Base-by-base conservation (phyloP, 1,140 invertebrate species). In the Dolichoris vasculosae region DNA sequence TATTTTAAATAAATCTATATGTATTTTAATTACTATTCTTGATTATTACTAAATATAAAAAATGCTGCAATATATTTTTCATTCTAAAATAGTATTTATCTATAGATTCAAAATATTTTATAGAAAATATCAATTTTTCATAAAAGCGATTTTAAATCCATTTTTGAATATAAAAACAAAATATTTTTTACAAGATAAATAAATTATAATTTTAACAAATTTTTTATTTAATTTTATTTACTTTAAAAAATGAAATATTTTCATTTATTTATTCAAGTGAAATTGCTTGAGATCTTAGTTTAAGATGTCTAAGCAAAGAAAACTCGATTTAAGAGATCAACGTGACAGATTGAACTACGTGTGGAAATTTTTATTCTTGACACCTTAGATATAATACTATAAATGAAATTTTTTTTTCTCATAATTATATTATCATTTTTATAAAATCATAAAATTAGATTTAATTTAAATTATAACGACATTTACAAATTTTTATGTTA, bases 281-380 rank as follows among this genome's bases (percentile, higher is more conserved):
- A 69, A 63, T 23, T 13, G 20, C 71, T 7, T 46, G 35, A 63
- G 71, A 83, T 67, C n/a, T 67, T 23, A 51, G 40, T 64, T 77
- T n/a, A 32, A 76, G 59, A 77, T 77, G 73, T 67, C 35, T 35
- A 59, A n/a, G 26, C n/a, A 75, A 38, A 23, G 82, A 64, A 38
- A 83, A 64, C 76, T 83, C 55, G 75, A 83, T 86, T 86, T 64
- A 38, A 51, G 55, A 86, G 80, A 86, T 86, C 79, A 71, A 76
- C 71, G 59, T 82, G 84, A 63, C 46, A 82, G 80, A 75, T 82
- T 82, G 71, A 43, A 15, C 9, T 69, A 55, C 55, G 43, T 51
- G 76, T 35, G 20, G 23, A 48, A 63, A 77, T 82, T 48, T 69
- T 76, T 43, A 82, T 69, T 69, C 48, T 78, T 77, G 38, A 76